phyloP scores from a whole-genome alignment of 2,113 vertebrate genomes.

The Naja naja region DNA sequence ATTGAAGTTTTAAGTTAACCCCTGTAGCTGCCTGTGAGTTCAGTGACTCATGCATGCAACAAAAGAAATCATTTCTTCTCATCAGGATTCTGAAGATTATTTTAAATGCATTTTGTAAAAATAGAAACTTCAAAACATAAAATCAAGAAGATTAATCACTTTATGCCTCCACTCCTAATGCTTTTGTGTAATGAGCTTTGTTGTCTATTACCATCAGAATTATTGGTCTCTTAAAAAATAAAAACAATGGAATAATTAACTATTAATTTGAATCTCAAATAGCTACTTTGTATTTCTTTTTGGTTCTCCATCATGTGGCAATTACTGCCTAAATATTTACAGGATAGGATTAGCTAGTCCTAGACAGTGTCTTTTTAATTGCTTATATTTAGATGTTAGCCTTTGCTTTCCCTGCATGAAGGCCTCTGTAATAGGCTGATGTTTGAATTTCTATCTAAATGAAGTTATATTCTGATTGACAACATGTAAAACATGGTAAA shows the following conservation, averaged over 20 bases:
- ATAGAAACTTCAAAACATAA: background rate
- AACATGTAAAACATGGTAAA: background rate
- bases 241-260: constrained; percentile 1
- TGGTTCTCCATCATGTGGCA: constrained; percentile 1
- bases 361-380: background rate
- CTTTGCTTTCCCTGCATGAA: background rate
- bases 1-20: background rate
- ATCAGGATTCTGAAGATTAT: constrained; percentile 5
- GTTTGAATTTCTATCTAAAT: background rate
- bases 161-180: background rate
- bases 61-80: constrained; percentile 13
- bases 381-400: background rate
- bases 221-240: background rate
- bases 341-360: background rate
- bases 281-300: background rate
- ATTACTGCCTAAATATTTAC: constrained; percentile 28
- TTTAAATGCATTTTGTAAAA: constrained; percentile 3
- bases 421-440: background rate
- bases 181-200: constrained; percentile 15
- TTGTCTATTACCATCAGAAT: background rate
- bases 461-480: background rate
- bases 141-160: background rate
- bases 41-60: background rate
- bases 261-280: constrained; percentile 23
- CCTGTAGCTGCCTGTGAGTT: fast-evolving